A percentile compares a stretch with the other conserved stretches of the same genome.
phyloP scores from a whole-genome alignment of 92 coral and sea anemone species.

The Phenganax marumi region DNA sequence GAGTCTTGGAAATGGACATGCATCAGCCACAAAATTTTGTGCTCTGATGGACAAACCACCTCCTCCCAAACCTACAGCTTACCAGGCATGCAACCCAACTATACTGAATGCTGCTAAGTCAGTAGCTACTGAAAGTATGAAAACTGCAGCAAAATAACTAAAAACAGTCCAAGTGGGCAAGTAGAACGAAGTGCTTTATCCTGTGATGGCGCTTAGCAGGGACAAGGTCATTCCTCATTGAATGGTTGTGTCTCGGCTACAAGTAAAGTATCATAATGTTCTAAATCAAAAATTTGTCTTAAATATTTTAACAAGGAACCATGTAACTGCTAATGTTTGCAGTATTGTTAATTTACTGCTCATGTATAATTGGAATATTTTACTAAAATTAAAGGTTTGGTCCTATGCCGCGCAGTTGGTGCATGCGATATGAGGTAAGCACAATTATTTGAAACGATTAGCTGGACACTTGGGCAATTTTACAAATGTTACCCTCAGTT shows the following conservation, averaged over 20 bases:
- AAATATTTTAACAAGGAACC: too few relatives aligned
- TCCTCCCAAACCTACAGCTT: constrained; percentile 44
- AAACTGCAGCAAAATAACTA: neutral
- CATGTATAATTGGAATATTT: too few relatives aligned
- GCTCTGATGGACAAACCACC: constrained; percentile 56
- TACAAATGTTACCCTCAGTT: too few relatives aligned
- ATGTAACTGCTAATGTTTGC: too few relatives aligned
- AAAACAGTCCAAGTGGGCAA: neutral
- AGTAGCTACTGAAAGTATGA: constrained; percentile 35
- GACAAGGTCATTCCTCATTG: constrained; percentile 20
- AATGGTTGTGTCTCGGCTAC: constrained; percentile 30
- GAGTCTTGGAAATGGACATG: neutral
- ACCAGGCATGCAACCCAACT: constrained; percentile 28
- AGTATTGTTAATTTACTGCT: too few relatives aligned
- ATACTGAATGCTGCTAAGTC: constrained; percentile 11
- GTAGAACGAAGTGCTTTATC: neutral
- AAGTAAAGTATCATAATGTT: too few relatives aligned
- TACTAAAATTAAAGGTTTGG: too few relatives aligned
- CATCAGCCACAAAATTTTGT: neutral
- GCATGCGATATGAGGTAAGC: too few relatives aligned
- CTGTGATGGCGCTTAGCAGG: constrained; percentile 14
- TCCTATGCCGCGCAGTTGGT: too few relatives aligned
- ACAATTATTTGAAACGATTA: too few relatives aligned
- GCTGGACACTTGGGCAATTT: too few relatives aligned
- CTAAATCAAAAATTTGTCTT: too few relatives aligned